A percentile compares a stretch with the other conserved stretches of the same genome.
Evolutionary conservation across 2,113 vertebrate genomes (phyloP).

Genomic region (Anhinga rufa): DNA sequence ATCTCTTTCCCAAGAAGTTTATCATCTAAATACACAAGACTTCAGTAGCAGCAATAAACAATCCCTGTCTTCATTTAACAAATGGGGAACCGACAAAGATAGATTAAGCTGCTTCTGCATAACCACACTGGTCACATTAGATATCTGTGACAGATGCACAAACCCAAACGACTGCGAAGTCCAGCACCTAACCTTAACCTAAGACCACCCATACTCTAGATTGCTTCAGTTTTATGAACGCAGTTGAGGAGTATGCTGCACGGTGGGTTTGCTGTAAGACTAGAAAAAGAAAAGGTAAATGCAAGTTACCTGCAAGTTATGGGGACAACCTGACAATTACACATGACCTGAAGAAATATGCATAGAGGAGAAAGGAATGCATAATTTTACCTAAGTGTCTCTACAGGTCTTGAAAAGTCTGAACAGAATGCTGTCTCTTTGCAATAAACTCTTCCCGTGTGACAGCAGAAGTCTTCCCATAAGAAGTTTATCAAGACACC

Average conservation of each 20-base stretch:
- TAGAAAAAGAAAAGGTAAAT: not conserved
- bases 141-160: not conserved
- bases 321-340: not conserved
- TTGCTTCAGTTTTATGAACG: not conserved
- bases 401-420: not conserved
- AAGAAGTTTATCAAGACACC: not conserved
- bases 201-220: not conserved
- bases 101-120: not conserved
- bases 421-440: not conserved
- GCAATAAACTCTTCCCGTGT: not conserved
- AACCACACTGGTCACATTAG: not conserved
- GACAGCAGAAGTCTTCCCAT: not conserved
- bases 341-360: accelerated
- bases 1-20: not conserved
- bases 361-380: not conserved
- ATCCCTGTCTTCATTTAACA: not conserved
- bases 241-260: no score
- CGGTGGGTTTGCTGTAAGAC: not conserved
- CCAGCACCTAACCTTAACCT: not conserved
- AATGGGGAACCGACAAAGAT: not conserved
- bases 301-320: not conserved
- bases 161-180: not conserved
- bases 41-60: not conserved
- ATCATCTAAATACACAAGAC: not conserved
- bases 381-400: not conserved